Evolutionary conservation across 2,797 vertebrate species (phyloP).

Genomic region (Lemur catta): DNA sequence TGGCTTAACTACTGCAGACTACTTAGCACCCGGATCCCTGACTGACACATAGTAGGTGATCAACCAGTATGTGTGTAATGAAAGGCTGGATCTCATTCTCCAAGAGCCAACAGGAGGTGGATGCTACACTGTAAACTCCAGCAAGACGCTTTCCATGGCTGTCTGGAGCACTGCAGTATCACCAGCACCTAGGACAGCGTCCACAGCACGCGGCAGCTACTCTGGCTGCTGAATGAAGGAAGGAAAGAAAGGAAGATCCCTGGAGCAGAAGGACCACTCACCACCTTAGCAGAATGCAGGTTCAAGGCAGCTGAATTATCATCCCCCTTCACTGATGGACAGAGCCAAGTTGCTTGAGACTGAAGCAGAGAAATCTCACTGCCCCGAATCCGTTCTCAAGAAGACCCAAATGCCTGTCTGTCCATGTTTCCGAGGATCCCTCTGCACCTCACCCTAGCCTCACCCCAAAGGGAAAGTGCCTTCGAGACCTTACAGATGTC

Average conservation of each 20-base stretch:
- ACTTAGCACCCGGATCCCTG: background rate
- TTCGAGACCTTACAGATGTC: background rate
- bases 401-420: background rate
- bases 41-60: background rate
- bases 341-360: background rate
- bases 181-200: background rate
- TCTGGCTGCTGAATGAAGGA: background rate
- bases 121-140: background rate
- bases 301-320: background rate
- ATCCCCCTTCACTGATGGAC: background rate
- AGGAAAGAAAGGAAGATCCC: too few relatives aligned
- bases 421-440: background rate
- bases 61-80: background rate
- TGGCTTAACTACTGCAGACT: background rate
- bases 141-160: background rate
- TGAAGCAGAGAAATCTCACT: background rate
- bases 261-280: background rate
- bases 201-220: background rate
- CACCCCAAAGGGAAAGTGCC: background rate
- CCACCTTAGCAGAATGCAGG: background rate
- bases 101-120: background rate
- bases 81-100: background rate
- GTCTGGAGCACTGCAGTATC: accelerated
- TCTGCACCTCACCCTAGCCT: background rate
- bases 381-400: background rate